phyloP scores from a whole-genome alignment of 2,113 vertebrate species.

The Arizona elegans region DNA sequence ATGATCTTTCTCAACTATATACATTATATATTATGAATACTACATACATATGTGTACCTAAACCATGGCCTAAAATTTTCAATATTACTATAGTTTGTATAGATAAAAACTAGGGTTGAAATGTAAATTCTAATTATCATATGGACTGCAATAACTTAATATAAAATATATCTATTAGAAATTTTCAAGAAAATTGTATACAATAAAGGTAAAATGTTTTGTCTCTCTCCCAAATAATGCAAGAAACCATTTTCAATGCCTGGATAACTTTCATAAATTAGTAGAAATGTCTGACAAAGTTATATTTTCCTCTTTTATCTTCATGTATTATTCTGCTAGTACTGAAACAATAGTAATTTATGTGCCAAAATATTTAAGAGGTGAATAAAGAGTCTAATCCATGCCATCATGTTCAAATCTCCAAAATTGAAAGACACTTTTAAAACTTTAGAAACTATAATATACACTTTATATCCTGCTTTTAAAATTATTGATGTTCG shows the following conservation, averaged over 20 bases:
- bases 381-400: neutral
- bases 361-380: constrained; percentile 6
- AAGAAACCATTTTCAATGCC: neutral
- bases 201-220: neutral
- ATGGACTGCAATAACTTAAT: neutral
- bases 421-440: neutral
- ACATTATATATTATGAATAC: too few species aligned
- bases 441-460: constrained; percentile 1
- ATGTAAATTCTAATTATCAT: neutral
- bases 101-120: neutral
- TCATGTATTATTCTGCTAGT: neutral
- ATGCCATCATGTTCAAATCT: constrained; percentile 1
- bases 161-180: neutral
- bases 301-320: neutral
- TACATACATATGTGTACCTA: neutral
- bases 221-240: neutral
- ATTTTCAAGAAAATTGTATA: neutral
- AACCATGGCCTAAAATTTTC: neutral
- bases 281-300: neutral
- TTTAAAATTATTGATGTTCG: neutral
- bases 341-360: neutral
- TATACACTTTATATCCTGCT: neutral
- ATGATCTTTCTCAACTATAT: neutral
- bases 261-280: neutral
- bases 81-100: neutral